Percentiles rank a stretch among this genome's conserved stretches.
These are phyloP conservation scores for Bombus difficillimus DNA, from an alignment of 1,140 invertebrate genomes.

Conservation along the genomic window DNA sequence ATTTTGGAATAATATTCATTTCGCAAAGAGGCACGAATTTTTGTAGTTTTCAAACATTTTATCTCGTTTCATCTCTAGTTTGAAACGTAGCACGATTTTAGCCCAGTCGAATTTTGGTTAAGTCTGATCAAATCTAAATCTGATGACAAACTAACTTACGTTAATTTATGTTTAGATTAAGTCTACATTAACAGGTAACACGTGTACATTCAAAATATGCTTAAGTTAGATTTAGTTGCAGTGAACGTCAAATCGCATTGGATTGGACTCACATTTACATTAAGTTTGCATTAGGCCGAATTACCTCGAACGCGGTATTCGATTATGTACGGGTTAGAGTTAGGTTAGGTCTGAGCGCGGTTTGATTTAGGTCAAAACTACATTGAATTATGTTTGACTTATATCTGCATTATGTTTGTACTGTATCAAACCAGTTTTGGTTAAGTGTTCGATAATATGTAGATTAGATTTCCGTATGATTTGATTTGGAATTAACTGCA, in stretches of 20 bases:
- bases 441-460: background rate
- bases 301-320: constrained; percentile 11
- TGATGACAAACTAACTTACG: background rate
- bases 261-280: constrained; percentile 11
- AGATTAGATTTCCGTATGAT: background rate
- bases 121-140: too few species aligned
- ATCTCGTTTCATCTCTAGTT: too few species aligned
- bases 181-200: background rate
- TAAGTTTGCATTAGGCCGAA: constrained; percentile 33
- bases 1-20: too few species aligned
- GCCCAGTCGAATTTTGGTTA: too few species aligned
- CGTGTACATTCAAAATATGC: background rate
- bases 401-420: constrained; percentile 19
- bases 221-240: background rate
- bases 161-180: background rate
- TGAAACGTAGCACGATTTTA: too few species aligned
- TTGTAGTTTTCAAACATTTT: too few species aligned
- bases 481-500: background rate
- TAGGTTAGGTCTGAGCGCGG: constrained; percentile 12
- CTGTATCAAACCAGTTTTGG: background rate
- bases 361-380: constrained; percentile 34
- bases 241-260: background rate
- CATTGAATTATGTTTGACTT: constrained; percentile 31
- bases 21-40: too few species aligned
- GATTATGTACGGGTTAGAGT: constrained; percentile 14